phyloP scores from a whole-genome alignment of 35 echinoderm and acorn worm species.

The Amphiura filiformis region DNA sequence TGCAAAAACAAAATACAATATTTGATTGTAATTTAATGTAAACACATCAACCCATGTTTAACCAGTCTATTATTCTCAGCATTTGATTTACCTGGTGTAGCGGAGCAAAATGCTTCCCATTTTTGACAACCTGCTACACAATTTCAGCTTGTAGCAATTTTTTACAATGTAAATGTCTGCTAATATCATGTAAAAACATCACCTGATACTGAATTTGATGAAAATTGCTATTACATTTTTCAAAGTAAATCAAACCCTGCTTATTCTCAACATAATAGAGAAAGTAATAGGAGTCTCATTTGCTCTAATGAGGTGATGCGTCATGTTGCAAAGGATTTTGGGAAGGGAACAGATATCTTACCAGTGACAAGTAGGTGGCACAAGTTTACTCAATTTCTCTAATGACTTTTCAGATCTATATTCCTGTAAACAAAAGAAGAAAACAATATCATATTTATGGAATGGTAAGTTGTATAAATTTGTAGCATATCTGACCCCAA shows the following conservation, averaged over 20 bases:
- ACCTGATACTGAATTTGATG: background rate
- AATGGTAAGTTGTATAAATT: too few species aligned
- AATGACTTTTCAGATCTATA: constrained; percentile 97
- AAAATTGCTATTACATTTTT: background rate
- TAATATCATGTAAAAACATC: background rate
- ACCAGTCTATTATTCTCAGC: background rate
- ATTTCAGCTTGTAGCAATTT: too few species aligned
- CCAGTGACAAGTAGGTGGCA: constrained; percentile 93
- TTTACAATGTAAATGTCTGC: background rate
- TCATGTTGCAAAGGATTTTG: too few species aligned
- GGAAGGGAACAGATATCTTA: too few species aligned
- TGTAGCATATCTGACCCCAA: too few species aligned
- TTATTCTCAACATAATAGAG: background rate
- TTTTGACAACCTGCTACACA: background rate
- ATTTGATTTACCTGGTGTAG: background rate
- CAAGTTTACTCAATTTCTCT: constrained; percentile 85
- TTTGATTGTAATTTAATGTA: background rate
- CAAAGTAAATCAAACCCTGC: background rate
- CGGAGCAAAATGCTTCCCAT: background rate
- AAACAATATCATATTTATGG: background rate
- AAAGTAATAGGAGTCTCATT: background rate
- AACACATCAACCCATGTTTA: background rate
- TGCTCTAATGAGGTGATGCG: too few species aligned
- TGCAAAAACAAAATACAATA: background rate
- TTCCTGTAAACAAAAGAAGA: constrained; percentile 59